Percentiles rank a stretch among this genome's conserved stretches.
Evolutionary conservation across 37 sponge, comb jelly and placozoan species (phyloP).

Genomic region (Sycon ciliatum): DNA sequence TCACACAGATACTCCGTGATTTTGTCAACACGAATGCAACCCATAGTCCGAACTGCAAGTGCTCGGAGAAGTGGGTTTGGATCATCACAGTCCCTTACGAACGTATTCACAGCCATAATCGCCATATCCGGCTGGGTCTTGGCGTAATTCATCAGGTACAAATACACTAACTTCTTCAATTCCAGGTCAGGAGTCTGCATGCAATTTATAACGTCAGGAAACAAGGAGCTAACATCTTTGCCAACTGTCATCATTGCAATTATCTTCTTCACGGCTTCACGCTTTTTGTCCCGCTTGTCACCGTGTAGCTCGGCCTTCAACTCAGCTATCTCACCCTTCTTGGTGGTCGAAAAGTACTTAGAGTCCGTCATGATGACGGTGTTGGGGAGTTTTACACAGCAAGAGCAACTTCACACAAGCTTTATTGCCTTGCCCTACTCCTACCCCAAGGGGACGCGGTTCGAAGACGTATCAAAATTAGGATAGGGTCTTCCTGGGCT

Average conservation of each 20-base stretch:
- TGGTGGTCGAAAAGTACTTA: conserved; percentile 95
- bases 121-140: conserved; percentile 93
- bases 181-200: conserved; percentile 98
- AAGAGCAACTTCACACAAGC: too few relatives aligned
- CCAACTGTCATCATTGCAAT: conserved; percentile 99
- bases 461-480: too few relatives aligned
- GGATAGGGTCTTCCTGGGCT: too few relatives aligned
- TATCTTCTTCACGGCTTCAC: conserved; percentile 98
- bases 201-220: conserved; percentile 95
- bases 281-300: conserved; percentile 84
- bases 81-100: conserved; percentile 93
- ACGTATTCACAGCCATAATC: conserved; percentile 97
- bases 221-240: conserved; percentile 92
- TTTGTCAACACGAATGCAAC: conserved; percentile 92
- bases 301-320: conserved; percentile 84
- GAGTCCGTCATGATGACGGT: conserved; percentile 76
- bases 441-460: too few relatives aligned
- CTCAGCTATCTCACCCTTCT: conserved; percentile 98
- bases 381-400: too few relatives aligned
- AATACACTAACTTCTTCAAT: conserved; percentile 96
- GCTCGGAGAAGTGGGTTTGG: conserved; percentile 88
- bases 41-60: conserved; percentile 90
- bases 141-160: conserved; percentile 99
- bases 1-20: conserved; percentile 95
- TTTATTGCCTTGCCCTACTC: too few relatives aligned